phyloP scores from a whole-genome alignment of 2,113 vertebrate species.

The Nansenia antarctica region DNA sequence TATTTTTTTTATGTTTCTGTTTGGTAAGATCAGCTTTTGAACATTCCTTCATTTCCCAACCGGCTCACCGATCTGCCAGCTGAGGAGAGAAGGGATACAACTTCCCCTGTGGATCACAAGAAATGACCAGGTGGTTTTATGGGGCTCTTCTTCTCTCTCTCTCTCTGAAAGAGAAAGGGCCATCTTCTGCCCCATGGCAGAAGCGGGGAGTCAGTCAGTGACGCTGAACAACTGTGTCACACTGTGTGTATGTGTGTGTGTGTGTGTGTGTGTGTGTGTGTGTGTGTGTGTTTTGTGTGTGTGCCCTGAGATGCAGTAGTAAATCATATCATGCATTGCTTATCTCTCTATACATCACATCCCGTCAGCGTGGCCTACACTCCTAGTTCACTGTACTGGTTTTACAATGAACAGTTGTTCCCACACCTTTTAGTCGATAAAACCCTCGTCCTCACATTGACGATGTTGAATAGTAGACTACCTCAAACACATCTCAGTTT shows the following conservation, averaged over 20 bases:
- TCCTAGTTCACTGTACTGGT: conserved; percentile 12
- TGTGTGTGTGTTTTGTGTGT: conserved; percentile 54
- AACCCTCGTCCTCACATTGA: conserved; percentile 11
- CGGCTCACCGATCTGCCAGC: background rate
- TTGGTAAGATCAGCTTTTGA: too few species aligned
- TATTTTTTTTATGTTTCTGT: too few species aligned
- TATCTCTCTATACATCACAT: conserved; percentile 52
- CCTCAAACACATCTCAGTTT: too few species aligned
- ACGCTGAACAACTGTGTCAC: background rate
- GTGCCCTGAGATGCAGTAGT: conserved; percentile 50
- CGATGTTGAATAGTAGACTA: too few species aligned
- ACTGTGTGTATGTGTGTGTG: conserved; percentile 12
- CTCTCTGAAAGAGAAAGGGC: conserved; percentile 11
- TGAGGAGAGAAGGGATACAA: background rate
- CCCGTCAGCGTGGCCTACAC: too few species aligned
- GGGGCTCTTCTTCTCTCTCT: too few species aligned
- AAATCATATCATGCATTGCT: conserved; percentile 61
- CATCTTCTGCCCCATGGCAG: conserved; percentile 13
- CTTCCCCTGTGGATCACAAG: conserved; percentile 40
- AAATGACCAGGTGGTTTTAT: too few species aligned
- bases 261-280: conserved; percentile 16
- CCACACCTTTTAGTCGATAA: conserved; percentile 2
- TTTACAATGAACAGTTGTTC: background rate
- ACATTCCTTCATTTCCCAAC: background rate
- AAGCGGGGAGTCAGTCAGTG: conserved; percentile 3